A percentile compares a stretch with the other conserved stretches of the same genome.
These are phyloP conservation scores for Rhagologus leucostigma DNA, from an alignment of 2,113 vertebrate genomes.

Conservation along the genomic window DNA sequence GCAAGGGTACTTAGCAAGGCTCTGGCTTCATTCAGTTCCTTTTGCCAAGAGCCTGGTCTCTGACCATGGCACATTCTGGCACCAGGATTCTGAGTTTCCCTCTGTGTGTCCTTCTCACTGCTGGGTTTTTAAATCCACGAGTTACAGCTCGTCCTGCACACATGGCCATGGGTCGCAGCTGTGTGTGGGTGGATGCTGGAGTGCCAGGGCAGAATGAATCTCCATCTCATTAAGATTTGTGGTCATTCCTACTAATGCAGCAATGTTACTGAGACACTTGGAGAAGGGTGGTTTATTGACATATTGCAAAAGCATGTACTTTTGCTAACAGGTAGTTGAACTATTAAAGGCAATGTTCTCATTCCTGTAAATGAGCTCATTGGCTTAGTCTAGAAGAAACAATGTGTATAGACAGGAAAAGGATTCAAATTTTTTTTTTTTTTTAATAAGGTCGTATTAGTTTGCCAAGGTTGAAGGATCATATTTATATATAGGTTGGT, in stretches of 20 bases:
- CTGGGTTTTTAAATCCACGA: neutral
- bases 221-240: neutral
- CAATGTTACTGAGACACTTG: neutral
- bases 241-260: neutral
- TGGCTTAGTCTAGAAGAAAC: neutral
- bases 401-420: neutral
- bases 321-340: neutral
- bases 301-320: neutral
- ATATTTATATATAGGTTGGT: neutral
- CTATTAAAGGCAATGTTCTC: neutral
- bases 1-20: too few relatives aligned
- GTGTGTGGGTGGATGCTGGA: fast-evolving
- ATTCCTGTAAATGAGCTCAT: neutral
- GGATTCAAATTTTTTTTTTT: neutral
- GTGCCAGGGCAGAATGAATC: neutral
- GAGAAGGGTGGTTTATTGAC: neutral
- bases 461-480: neutral
- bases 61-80: neutral
- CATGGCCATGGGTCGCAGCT: fast-evolving
- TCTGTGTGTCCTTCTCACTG: neutral
- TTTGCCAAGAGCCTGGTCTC: neutral
- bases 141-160: fast-evolving
- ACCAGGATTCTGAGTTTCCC: neutral
- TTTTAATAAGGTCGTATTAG: neutral
- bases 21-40: neutral